phyloP scores from a whole-genome alignment of 2,888 invertebrate species.

The Heliconius ethilla region DNA sequence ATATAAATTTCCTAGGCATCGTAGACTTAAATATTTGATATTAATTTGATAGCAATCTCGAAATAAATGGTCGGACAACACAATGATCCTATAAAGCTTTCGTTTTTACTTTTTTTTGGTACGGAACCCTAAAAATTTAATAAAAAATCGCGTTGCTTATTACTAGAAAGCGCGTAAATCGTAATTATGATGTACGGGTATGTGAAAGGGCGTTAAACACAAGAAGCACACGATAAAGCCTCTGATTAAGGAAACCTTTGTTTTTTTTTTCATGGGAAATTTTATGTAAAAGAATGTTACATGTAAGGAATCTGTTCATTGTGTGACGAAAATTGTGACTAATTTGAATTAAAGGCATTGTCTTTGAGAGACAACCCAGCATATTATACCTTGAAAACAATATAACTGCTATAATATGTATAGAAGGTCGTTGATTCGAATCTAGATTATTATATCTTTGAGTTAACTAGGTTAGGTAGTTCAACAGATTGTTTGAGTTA shows the following conservation, averaged over 20 bases:
- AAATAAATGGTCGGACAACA: no score
- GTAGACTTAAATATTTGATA: no score
- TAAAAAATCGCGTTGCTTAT: slow-evolving; percentile 4
- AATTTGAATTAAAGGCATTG: slow-evolving; percentile 16
- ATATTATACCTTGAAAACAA: neutral
- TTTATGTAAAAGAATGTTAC: slow-evolving; percentile 33
- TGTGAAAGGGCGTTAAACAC: slow-evolving; percentile 33
- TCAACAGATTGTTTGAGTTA: neutral
- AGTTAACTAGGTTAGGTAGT: neutral
- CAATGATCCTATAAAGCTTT: no score
- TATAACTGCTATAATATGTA: neutral
- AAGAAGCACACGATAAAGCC: slow-evolving; percentile 28
- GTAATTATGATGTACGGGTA: slow-evolving; percentile 23
- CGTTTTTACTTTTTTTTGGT: no score
- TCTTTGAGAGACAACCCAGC: no score
- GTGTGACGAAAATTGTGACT: slow-evolving; percentile 36
- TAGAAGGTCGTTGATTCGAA: neutral
- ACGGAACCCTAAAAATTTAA: neutral
- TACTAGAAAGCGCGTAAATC: slow-evolving; percentile 27
- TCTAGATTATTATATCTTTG: neutral
- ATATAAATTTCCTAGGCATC: no score
- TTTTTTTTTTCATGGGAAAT: slow-evolving; percentile 34
- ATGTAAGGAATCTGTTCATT: slow-evolving; percentile 30
- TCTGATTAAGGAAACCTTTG: slow-evolving; percentile 39
- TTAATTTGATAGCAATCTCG: no score